Evolutionary conservation across 2,797 vertebrate species (phyloP).

Genomic region (Trichosurus vulpecula): DNA sequence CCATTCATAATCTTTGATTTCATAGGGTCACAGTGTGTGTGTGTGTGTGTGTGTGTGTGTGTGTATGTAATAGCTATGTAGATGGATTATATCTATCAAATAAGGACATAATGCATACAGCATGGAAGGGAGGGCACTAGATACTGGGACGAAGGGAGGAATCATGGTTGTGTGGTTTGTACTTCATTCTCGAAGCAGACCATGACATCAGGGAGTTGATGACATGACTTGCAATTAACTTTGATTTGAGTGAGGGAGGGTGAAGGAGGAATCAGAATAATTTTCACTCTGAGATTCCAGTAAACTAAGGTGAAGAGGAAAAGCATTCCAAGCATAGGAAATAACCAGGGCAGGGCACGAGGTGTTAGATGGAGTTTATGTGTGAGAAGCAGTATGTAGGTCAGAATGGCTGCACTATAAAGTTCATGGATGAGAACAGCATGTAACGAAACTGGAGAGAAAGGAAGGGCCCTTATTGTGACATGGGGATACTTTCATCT

Average conservation of each 20-base stretch:
- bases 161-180: no score
- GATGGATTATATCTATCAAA: background rate
- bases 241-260: background rate
- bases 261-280: background rate
- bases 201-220: no score
- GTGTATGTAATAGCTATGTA: no score
- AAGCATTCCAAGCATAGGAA: background rate
- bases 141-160: background rate
- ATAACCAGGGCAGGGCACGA: background rate
- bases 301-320: background rate
- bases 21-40: no score
- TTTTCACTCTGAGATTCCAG: background rate
- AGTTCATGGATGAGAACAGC: background rate
- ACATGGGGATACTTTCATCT: background rate
- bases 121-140: background rate
- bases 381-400: background rate
- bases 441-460: background rate
- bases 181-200: no score
- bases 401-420: background rate
- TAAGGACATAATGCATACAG: background rate
- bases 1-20: no score
- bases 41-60: no score
- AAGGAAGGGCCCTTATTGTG: background rate
- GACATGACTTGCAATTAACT: no score
- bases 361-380: background rate